These are phyloP conservation scores for Megalonaias nervosa DNA, from an alignment of 1,140 invertebrate species.

Conservation along the genomic window DNA sequence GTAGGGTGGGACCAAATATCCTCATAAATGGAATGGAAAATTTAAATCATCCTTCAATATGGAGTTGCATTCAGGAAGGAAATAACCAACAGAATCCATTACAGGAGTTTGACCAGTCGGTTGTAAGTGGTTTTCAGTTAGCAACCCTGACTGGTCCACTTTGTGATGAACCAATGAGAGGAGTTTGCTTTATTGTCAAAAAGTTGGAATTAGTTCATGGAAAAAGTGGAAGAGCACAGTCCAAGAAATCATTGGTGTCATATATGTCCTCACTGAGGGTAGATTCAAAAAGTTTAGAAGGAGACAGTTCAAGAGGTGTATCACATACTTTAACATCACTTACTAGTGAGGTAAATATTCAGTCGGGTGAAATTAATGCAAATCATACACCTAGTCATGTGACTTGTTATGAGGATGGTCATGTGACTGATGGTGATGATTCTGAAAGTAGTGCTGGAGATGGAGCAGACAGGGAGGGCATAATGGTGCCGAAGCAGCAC, in stretches of 20 bases:
- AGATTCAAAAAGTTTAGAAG: too few species aligned
- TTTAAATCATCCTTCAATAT: slow-evolving; percentile 70
- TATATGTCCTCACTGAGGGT: too few species aligned
- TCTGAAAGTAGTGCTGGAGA: slow-evolving; percentile 10
- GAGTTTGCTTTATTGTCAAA: slow-evolving; percentile 91
- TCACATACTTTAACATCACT: too few species aligned
- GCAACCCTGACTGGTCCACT: slow-evolving; percentile 90
- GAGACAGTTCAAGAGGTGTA: too few species aligned
- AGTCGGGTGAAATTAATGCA: too few species aligned
- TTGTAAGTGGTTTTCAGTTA: slow-evolving; percentile 96
- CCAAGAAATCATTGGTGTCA: too few species aligned
- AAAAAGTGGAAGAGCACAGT: too few species aligned
- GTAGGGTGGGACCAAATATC: slow-evolving; percentile 90
- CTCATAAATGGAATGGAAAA: slow-evolving; percentile 81
- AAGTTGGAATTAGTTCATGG: slow-evolving; percentile 69
- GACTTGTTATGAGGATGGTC: too few species aligned
- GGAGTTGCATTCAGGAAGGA: slow-evolving; percentile 58
- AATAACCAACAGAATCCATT: slow-evolving; percentile 46
- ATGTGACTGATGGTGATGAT: slow-evolving; percentile 3
- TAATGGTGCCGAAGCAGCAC: neutral
- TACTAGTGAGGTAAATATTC: too few species aligned
- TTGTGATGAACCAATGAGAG: slow-evolving; percentile 97
- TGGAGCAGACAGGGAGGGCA: neutral
- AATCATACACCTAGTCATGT: too few species aligned
- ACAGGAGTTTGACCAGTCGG: slow-evolving; percentile 68